Evolutionary conservation across 2,113 vertebrate genomes (phyloP).

Genomic region (Tachysurus vachellii): DNA sequence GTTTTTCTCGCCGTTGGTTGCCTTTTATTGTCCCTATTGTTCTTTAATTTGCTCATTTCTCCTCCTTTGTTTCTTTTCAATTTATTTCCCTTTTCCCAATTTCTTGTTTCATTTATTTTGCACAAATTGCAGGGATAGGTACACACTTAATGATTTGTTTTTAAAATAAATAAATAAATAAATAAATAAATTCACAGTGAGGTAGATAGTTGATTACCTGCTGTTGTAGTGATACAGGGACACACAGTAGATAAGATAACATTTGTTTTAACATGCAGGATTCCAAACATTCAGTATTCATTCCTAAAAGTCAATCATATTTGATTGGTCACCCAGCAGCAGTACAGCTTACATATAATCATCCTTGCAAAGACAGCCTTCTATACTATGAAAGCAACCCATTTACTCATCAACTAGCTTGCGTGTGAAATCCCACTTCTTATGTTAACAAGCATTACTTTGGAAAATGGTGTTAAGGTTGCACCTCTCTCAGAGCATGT

Average conservation of each 20-base stretch:
- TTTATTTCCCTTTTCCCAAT: background rate
- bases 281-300: constrained; percentile 5
- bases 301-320: background rate
- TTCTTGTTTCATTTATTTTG: constrained; percentile 8
- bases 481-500: background rate
- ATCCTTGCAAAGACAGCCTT: background rate
- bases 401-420: background rate
- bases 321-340: constrained; percentile 11
- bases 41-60: constrained; percentile 25
- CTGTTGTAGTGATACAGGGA: constrained; percentile 1
- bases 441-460: constrained; percentile 29
- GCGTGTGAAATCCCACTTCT: constrained; percentile 1
- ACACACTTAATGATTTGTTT: background rate
- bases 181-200: background rate
- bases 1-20: constrained; percentile 18
- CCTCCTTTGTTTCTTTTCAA: constrained; percentile 21
- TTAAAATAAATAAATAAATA: background rate
- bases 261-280: background rate
- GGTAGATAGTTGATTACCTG: background rate
- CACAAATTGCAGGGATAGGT: background rate
- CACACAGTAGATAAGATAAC: background rate
- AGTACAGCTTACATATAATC: constrained; percentile 3
- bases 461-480: constrained; percentile 10
- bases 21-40: constrained; percentile 32
- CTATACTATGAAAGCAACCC: background rate